phyloP scores from a whole-genome alignment of 2,797 vertebrate species.

The Lepus oiostolus region DNA sequence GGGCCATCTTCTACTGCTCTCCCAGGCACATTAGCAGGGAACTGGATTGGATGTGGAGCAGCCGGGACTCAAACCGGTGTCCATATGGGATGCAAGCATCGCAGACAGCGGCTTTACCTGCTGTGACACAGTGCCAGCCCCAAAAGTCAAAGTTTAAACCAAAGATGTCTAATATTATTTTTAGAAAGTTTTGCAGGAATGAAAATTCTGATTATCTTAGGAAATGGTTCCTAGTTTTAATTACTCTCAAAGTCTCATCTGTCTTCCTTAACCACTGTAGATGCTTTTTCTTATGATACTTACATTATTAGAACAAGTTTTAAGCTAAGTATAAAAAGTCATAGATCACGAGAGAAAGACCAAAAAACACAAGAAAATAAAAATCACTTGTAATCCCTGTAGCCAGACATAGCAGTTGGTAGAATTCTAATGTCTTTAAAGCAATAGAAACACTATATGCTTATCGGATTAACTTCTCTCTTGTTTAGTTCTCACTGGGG shows the following conservation, averaged over 20 bases:
- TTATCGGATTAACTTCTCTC: constrained; percentile 16
- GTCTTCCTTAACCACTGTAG: constrained; percentile 51
- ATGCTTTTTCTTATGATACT: constrained; percentile 2
- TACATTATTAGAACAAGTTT: constrained; percentile 22
- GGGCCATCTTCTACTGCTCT: too few species aligned
- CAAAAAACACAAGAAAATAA: constrained; percentile 6
- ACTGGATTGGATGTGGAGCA: too few species aligned
- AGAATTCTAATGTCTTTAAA: neutral
- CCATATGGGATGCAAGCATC: too few species aligned
- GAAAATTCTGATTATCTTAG: constrained; percentile 51
- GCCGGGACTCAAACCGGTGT: too few species aligned
- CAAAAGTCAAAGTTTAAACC: constrained; percentile 21
- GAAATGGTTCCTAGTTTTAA: constrained; percentile 53
- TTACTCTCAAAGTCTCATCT: constrained; percentile 38
- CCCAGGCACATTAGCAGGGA: too few species aligned
- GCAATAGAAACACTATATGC: neutral
- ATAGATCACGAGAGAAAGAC: neutral
- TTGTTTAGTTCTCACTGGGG: neutral
- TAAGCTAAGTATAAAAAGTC: constrained; percentile 35
- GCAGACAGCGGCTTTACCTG: too few species aligned
- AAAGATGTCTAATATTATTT: constrained; percentile 31
- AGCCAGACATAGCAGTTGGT: neutral
- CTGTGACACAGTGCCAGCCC: too few species aligned
- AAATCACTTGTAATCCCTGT: neutral
- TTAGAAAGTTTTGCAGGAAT: constrained; percentile 54